Conservation (phyloP, 2,797 vertebrate species). For the Centropyge bicolor region DNA sequence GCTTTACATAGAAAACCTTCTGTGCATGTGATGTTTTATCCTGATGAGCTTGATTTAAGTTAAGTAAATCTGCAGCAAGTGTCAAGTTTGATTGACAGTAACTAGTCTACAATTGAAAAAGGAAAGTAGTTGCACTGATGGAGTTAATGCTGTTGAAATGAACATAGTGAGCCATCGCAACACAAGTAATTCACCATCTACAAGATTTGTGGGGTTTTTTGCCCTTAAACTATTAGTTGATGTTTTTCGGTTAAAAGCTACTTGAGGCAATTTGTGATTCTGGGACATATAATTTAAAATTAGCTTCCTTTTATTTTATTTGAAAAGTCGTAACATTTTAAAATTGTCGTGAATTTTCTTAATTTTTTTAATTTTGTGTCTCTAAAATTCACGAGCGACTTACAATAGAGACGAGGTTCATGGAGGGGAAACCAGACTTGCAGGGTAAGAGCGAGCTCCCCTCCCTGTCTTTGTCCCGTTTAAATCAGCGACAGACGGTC, state of each 20-base stretch:
- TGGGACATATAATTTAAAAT: background rate
- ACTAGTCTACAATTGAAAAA: background rate
- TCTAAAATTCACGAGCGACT: background rate
- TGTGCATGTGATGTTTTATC: background rate
- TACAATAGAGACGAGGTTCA: background rate
- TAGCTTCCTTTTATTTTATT: background rate
- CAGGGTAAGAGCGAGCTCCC: background rate
- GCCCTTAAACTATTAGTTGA: background rate
- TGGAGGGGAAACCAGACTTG: background rate
- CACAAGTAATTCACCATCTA: background rate
- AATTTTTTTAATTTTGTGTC: background rate
- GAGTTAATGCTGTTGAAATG: background rate
- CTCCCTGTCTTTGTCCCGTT: constrained; percentile 20
- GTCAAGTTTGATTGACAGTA: background rate
- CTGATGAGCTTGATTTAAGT: background rate
- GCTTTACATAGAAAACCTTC: background rate
- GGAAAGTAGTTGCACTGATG: background rate
- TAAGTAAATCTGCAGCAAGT: background rate
- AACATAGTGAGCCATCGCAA: background rate
- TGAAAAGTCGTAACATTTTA: background rate
- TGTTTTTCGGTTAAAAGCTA: no score
- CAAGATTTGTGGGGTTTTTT: no score
- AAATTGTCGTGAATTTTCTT: background rate
- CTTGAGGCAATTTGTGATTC: background rate
- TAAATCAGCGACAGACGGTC: constrained; percentile 56